Conservation (phyloP, 2,113 vertebrate genomes). For the Ariopsis seemanni region DNA sequence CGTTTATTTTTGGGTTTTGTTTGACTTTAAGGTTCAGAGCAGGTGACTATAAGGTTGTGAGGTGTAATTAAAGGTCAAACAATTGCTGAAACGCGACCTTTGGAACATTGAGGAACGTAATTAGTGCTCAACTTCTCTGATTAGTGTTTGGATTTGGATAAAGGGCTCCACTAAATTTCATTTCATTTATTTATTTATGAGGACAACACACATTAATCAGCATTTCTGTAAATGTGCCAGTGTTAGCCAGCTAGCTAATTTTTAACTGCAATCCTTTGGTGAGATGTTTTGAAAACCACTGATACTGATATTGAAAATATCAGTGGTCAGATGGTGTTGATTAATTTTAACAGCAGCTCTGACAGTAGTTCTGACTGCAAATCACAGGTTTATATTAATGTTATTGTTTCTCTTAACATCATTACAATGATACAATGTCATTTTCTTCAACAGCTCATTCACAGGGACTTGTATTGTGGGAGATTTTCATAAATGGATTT, state of each 20-base stretch:
- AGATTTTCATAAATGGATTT: neutral
- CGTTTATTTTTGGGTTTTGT: too few relatives aligned
- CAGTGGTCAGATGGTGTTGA: too few relatives aligned
- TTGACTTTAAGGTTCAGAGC: neutral
- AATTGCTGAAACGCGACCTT: neutral
- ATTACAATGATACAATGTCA: neutral
- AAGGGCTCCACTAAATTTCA: neutral
- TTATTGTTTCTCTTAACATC: neutral
- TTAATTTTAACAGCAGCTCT: too few relatives aligned
- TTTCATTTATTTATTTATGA: too few relatives aligned
- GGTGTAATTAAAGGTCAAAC: neutral
- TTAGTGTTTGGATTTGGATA: neutral
- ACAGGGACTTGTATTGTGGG: neutral
- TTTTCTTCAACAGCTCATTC: neutral
- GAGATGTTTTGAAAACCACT: too few relatives aligned
- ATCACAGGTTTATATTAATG: too few relatives aligned
- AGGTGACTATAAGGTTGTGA: neutral
- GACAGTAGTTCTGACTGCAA: too few relatives aligned
- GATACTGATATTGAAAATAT: too few relatives aligned
- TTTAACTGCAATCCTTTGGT: too few relatives aligned
- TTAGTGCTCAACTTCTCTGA: neutral
- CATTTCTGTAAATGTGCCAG: too few relatives aligned
- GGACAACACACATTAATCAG: too few relatives aligned
- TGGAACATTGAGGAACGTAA: neutral
- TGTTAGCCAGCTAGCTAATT: too few relatives aligned